Percentiles rank a stretch among this genome's conserved stretches.
Conservation (phyloP, 2,113 vertebrate species). For the Trichechus manatus region DNA sequence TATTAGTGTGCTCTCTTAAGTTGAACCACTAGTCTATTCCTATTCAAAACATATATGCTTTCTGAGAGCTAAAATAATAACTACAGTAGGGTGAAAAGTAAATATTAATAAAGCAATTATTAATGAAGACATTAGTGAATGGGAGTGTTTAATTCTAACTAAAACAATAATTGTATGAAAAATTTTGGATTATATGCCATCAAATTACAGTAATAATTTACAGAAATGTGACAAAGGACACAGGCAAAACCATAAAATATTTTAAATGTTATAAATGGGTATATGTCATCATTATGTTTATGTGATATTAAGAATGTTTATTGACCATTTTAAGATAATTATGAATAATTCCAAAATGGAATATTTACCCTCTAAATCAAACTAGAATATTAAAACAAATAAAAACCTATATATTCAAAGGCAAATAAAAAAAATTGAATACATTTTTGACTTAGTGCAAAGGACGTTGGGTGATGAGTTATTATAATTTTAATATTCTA, state of each 20-base stretch:
- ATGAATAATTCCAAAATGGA: not conserved
- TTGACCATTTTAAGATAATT: not conserved
- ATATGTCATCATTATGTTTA: not conserved
- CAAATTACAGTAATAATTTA: not conserved
- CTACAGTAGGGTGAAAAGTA: not conserved
- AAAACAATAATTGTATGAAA: not conserved
- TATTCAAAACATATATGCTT: not conserved
- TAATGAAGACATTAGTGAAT: not conserved
- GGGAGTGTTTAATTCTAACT: not conserved
- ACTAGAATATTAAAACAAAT: not conserved
- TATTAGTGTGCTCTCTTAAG: not conserved
- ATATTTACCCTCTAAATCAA: not conserved
- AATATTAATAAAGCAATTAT: not conserved
- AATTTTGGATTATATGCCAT: not conserved
- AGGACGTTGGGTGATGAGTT: not conserved
- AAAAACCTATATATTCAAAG: not conserved
- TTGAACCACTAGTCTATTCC: not conserved
- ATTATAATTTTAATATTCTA: not conserved
- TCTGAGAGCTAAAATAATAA: not conserved
- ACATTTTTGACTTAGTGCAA: slow-evolving; percentile 36
- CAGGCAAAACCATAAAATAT: not conserved
- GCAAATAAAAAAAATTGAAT: not conserved
- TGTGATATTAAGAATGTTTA: not conserved
- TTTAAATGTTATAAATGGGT: not conserved
- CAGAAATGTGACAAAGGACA: not conserved